Conservation (phyloP, 2,888 invertebrate species). For the Peribatodes rhomboidaria region DNA sequence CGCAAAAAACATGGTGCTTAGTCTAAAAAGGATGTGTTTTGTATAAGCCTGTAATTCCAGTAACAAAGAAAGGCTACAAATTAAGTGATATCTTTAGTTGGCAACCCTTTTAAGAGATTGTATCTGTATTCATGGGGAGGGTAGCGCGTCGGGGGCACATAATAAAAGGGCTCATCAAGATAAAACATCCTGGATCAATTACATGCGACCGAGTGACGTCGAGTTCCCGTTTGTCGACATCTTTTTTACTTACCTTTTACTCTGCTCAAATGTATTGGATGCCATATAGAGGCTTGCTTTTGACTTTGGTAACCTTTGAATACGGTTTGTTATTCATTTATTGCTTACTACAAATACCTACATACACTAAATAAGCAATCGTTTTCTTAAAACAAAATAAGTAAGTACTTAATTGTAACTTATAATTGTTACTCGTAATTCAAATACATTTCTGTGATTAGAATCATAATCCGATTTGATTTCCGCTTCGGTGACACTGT, state of each 20-base stretch:
- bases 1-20: constrained; percentile 59
- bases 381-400: not conserved
- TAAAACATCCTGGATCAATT: constrained; percentile 85
- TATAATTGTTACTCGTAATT: not conserved
- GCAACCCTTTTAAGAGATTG: constrained; percentile 85
- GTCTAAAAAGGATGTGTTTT: constrained; percentile 70
- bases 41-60: constrained; percentile 74
- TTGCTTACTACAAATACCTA: not conserved
- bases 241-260: constrained; percentile 63
- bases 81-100: constrained; percentile 85
- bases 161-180: constrained; percentile 83
- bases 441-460: constrained; percentile 42
- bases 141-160: constrained; percentile 81
- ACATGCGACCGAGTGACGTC: constrained; percentile 80
- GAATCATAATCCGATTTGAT: constrained; percentile 59
- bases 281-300: constrained; percentile 43
- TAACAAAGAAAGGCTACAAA: constrained; percentile 84
- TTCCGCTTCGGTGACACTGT: constrained; percentile 57
- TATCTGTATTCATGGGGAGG: constrained; percentile 80
- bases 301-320: constrained; percentile 42
- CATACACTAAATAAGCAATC: not conserved
- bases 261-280: constrained; percentile 52
- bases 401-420: too few relatives aligned
- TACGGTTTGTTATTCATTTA: not conserved
- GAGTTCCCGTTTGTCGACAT: constrained; percentile 75